Base-by-base conservation (phyloP, 2,888 invertebrate species). In the Stenodera caucasica region DNA sequence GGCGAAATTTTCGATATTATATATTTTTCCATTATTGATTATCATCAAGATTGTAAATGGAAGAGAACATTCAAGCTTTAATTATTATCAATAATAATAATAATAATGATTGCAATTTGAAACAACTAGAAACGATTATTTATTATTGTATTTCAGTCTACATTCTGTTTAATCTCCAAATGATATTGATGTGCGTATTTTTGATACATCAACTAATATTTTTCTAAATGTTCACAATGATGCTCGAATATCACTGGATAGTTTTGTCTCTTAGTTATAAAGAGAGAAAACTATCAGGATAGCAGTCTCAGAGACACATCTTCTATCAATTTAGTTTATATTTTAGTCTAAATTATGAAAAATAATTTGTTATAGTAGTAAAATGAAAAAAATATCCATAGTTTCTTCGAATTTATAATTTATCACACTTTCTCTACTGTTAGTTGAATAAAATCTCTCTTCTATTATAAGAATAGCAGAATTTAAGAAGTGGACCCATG, bases 401-500 rank as follows among this genome's bases (percentile, higher is more conserved):
- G 4, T 30, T 33, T 4, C 6, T 14, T 52, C 14, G 6, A n/a
- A 1, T 29, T 45, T 29, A 18, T 21, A 55, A 30, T 49, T 56
- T 56, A 56, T 56, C 29, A 49, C 56, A 35, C 30, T 6, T 32
- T 53, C 14, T 9, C 2, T 33, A 18, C 7, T 14, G 9, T 12
- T 8, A 3, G 18, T 29, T 14, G 14, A 23, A 18, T 21, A n/a
- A n/a, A n/a, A n/a, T n/a, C n/a, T n/a, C n/a, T 21, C 11, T n/a
- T 33, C n/a, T n/a, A 3, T 6, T 23, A 12, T 23, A 6, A 11
- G 33, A 23, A 40, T 49, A 14, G 30, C 18, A 6, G 15, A 49
- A 49, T 21, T 6, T 49, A 55, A 11, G 32, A 55, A 55, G 32
- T 49, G 55, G 32, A 49, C 49, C 49, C 49, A 23, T 14, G n/a